Evolutionary conservation across 1,140 invertebrate species (phyloP).

Genomic region (Drosophila grimshawi): DNA sequence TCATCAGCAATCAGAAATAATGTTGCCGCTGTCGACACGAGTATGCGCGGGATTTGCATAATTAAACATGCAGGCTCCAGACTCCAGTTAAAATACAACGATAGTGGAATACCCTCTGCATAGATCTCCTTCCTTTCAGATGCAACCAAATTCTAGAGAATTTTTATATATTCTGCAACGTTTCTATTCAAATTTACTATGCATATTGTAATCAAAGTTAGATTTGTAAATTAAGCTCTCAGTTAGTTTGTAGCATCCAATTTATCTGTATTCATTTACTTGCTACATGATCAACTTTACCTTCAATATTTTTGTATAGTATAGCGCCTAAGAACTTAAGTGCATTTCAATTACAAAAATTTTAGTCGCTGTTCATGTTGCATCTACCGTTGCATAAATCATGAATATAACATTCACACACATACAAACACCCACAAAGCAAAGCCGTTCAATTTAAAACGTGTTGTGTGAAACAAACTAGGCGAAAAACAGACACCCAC

Average conservation of each 20-base stretch:
- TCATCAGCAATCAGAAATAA: conserved; percentile 43
- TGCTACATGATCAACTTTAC: background rate
- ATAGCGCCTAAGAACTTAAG: conserved; percentile 62
- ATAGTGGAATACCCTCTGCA: background rate
- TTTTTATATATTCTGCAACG: too few relatives aligned
- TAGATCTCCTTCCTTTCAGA: background rate
- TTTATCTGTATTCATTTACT: background rate
- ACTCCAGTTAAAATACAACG: background rate
- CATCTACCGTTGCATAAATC: conserved; percentile 60
- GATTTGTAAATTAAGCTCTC: too few relatives aligned
- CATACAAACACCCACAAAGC: conserved; percentile 26
- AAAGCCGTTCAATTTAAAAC: conserved; percentile 77
- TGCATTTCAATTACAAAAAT: conserved; percentile 76
- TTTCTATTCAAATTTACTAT: too few relatives aligned
- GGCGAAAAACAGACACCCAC: conserved; percentile 22
- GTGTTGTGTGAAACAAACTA: conserved; percentile 60
- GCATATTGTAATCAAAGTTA: too few relatives aligned
- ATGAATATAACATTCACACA: conserved; percentile 42
- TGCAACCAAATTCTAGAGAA: background rate
- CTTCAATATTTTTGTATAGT: background rate
- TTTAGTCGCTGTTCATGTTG: conserved; percentile 26
- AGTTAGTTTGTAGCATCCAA: background rate
- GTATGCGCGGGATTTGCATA: conserved; percentile 30
- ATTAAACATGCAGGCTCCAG: conserved; percentile 11
- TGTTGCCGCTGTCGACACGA: conserved; percentile 13